These are phyloP conservation scores for Syrphus vitripennis DNA, from an alignment of 2,888 invertebrate genomes.

Conservation along the genomic window DNA sequence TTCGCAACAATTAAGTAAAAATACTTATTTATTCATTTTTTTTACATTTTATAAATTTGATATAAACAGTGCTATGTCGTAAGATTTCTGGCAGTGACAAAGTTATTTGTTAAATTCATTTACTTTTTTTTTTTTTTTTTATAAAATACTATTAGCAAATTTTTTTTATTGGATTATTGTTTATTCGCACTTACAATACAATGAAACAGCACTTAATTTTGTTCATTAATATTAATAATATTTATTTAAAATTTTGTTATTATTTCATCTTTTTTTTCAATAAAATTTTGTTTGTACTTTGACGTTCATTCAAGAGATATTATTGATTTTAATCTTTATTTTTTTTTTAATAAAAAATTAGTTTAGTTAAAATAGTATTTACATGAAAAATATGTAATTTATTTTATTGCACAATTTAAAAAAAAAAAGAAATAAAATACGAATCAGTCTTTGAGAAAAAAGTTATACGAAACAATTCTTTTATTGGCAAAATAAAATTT, in stretches of 20 bases:
- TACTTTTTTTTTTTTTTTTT: background rate
- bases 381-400: constrained; percentile 11
- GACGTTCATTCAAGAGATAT: constrained; percentile 51
- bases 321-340: constrained; percentile 1
- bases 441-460: constrained; percentile 41
- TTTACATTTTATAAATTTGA: constrained; percentile 19
- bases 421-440: constrained; percentile 5
- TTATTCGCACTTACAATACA: background rate
- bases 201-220: background rate
- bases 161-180: background rate
- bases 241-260: background rate
- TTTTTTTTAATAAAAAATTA: constrained; percentile 4
- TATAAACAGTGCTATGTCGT: constrained; percentile 49
- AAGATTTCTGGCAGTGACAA: constrained; percentile 63
- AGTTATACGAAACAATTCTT: background rate
- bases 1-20: constrained; percentile 64
- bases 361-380: constrained; percentile 4
- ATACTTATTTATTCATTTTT: constrained; percentile 33
- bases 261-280: constrained; percentile 8
- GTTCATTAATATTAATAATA: background rate
- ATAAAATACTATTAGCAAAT: background rate
- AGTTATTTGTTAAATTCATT: constrained; percentile 24
- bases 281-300: constrained; percentile 63
- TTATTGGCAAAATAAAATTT: background rate
- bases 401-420: constrained; percentile 42